These are phyloP conservation scores for Passer montanus DNA, from an alignment of 2,113 vertebrate species.

Conservation along the genomic window DNA sequence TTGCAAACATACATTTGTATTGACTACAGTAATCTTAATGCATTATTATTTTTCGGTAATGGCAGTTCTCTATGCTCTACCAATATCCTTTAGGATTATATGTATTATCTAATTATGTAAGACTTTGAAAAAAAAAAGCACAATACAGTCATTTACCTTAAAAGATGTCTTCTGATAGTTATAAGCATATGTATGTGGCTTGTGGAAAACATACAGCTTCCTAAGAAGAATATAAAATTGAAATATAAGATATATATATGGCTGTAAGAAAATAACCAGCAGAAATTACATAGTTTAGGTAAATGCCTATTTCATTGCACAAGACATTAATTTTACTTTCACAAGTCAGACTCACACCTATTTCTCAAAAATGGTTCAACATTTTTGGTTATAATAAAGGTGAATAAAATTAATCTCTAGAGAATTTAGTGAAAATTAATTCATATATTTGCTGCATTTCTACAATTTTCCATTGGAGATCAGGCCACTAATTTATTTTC, in stretches of 20 bases:
- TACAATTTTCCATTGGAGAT: neutral
- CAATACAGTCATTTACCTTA: constrained; percentile 71
- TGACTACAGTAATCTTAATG: neutral
- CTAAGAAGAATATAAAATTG: constrained; percentile 69
- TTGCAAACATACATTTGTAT: neutral
- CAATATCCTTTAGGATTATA: neutral
- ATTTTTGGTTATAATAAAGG: neutral
- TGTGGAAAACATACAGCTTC: constrained; percentile 84
- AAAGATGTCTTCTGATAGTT: constrained; percentile 78
- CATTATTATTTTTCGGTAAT: neutral
- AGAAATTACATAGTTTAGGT: neutral
- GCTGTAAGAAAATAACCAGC: neutral
- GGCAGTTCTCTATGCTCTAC: neutral
- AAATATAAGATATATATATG: neutral
- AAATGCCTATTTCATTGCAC: neutral
- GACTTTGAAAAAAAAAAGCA: neutral
- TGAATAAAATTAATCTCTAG: neutral
- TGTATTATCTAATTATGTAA: neutral
- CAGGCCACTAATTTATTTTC: neutral
- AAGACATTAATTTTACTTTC: neutral
- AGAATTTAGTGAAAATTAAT: neutral
- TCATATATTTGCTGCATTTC: neutral
- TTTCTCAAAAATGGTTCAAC: neutral
- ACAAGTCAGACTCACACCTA: neutral
- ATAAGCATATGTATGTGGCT: constrained; percentile 76